Evolutionary conservation across 1,140 invertebrate genomes (phyloP), one percentile per base, ranked within the genome.

Genomic region (Drosophila tsacasi): DNA sequence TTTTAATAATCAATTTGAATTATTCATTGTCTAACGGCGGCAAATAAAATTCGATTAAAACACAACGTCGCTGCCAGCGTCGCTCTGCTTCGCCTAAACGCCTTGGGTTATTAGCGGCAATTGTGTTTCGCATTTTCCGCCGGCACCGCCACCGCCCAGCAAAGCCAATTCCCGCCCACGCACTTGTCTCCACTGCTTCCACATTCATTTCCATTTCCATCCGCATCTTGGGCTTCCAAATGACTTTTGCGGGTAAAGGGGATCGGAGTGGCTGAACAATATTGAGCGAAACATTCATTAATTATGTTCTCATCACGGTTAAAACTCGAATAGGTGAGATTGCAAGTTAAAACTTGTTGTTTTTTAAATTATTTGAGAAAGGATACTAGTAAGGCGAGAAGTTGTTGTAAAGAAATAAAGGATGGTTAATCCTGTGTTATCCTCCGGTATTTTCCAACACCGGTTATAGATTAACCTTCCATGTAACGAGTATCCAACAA

Each of bases 41-140:
- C 85, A 90, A 90, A 90, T 90, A 90, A 90, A 90, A 90, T 90
- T 90, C 85, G 85, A 90, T 90, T 90, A 90, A 90, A 90, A 90
- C 81, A 81, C 64, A 79, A 69, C 81, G 76, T 64, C 52, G 49
- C 46, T 58, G 73, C 32, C 55, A 47, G 55, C 54, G 59, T 32
- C 55, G 50, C 46, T 54, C 60, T 52, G 30, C 60, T 32, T 55
- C 47, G 55, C 27, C 42, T 58, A 78, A 75, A 81, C 83, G 84
- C 84, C 84, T 81, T 78, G 81, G 84, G 84, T 89, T 87, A 87
- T 87, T 87, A 87, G 84, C 72, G 69, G 77, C 84, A 87, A 87
- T 87, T 87, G 84, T 87, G 81, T 89, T 84, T 87, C 60, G 49
- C 65, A 80, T 86, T 75, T 57, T 42, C 35, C 30, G 27, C 46